Evolutionary conservation across 2,113 vertebrate genomes (phyloP).

Genomic region (Poeciliopsis prolifica): DNA sequence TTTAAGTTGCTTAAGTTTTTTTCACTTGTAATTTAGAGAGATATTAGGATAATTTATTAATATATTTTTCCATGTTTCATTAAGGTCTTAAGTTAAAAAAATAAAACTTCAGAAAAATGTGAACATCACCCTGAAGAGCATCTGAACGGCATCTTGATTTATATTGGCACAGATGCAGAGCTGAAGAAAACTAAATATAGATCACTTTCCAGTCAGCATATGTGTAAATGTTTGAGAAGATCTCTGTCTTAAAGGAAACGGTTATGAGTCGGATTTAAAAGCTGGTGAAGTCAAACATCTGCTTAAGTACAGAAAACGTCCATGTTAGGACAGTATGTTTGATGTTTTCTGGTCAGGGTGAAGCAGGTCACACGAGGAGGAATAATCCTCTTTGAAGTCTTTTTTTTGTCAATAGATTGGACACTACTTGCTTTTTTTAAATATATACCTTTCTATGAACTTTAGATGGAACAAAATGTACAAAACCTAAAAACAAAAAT

Average conservation of each 20-base stretch:
- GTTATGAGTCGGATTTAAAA: neutral
- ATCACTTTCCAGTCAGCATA: neutral
- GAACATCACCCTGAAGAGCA: neutral
- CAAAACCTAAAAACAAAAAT: no score
- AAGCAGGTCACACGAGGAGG: neutral
- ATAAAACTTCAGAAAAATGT: no score
- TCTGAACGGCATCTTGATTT: neutral
- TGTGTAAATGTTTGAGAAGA: neutral
- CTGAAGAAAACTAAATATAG: neutral
- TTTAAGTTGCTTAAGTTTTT: no score
- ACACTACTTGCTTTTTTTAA: no score
- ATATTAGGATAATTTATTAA: no score
- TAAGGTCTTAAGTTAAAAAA: no score
- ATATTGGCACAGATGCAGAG: neutral
- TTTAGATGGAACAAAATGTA: no score
- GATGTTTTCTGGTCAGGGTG: neutral
- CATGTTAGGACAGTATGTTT: neutral
- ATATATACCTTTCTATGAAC: no score
- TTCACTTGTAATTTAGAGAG: no score
- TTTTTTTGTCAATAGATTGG: no score
- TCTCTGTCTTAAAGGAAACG: neutral
- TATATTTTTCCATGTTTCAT: no score
- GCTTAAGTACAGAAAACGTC: neutral
- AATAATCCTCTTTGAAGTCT: no score
- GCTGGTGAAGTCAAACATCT: neutral